phyloP scores from a whole-genome alignment of 2,113 vertebrate species.

The Thalassoma bifasciatum region DNA sequence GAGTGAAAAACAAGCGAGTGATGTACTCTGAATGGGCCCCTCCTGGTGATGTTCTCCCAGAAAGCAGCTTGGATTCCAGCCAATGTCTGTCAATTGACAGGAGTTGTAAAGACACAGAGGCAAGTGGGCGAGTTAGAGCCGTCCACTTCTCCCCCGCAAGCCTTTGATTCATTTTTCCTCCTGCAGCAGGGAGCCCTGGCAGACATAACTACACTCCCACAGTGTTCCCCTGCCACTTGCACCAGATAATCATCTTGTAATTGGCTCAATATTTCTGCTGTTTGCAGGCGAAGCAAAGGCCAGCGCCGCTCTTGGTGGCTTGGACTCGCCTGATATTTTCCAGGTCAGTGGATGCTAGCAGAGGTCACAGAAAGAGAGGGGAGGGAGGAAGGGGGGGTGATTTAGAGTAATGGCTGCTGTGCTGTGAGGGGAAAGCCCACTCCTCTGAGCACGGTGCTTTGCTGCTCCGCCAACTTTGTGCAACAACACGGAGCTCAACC shows the following conservation, averaged over 20 bases:
- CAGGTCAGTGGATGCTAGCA: slow-evolving; percentile 74
- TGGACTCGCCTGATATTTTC: slow-evolving; percentile 74
- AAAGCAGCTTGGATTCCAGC: slow-evolving; percentile 41
- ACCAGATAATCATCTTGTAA: slow-evolving; percentile 84
- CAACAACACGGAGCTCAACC: slow-evolving; percentile 48
- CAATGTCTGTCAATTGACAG: slow-evolving; percentile 58
- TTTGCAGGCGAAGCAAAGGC: slow-evolving; percentile 57
- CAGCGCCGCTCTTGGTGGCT: slow-evolving; percentile 52
- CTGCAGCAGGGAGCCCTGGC: slow-evolving; percentile 65
- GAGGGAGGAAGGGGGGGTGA: slow-evolving; percentile 47
- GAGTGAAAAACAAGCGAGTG: slow-evolving; percentile 40
- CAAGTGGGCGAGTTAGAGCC: slow-evolving; percentile 60
- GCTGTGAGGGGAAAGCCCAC: slow-evolving; percentile 49
- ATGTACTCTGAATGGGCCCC: slow-evolving; percentile 35
- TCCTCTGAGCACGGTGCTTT: slow-evolving; percentile 46
- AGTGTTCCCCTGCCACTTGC: slow-evolving; percentile 63
- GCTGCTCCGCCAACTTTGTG: slow-evolving; percentile 52
- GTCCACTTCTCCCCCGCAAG: slow-evolving; percentile 52
- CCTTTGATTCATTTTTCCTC: slow-evolving; percentile 74
- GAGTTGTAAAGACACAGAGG: slow-evolving; percentile 61
- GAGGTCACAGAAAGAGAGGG: slow-evolving; percentile 67
- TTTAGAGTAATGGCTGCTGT: slow-evolving; percentile 71
- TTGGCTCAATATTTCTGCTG: slow-evolving; percentile 84
- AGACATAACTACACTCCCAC: slow-evolving; percentile 75
- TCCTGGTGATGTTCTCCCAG: slow-evolving; percentile 41